phyloP scores from a whole-genome alignment of 2,797 vertebrate genomes.

The Syngnathus acus region DNA sequence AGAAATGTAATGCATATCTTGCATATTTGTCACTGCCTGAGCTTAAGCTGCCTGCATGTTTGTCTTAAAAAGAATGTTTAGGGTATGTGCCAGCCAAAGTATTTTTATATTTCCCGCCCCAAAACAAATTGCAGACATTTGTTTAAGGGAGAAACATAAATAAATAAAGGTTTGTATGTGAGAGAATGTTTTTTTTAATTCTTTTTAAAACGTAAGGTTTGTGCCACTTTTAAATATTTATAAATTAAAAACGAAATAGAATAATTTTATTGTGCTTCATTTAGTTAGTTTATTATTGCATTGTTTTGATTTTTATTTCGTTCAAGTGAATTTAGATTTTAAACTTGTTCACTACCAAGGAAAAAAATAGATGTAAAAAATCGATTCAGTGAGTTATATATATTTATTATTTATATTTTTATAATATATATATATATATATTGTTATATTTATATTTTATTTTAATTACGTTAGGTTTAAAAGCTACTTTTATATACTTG shows the following conservation, averaged over 20 bases:
- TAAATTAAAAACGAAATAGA: background rate
- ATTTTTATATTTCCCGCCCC: conserved; percentile 36
- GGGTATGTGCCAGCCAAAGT: conserved; percentile 23
- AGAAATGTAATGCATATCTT: background rate
- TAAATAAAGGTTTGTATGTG: conserved; percentile 34
- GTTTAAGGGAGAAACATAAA: conserved; percentile 13
- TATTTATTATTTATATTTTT: no score
- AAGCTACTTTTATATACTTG: no score
- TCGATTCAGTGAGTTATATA: no score
- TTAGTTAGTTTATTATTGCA: background rate
- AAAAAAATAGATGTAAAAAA: no score
- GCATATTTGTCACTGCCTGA: conserved; percentile 19
- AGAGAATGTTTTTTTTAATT: background rate
- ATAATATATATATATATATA: no score
- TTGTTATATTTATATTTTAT: no score
- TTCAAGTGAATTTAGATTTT: no score
- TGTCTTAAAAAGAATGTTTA: conserved; percentile 40
- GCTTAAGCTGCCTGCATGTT: conserved; percentile 28
- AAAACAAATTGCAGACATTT: conserved; percentile 1
- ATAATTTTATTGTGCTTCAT: background rate
- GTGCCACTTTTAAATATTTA: background rate
- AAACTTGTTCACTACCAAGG: no score
- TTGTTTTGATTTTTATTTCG: background rate
- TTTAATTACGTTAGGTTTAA: no score
- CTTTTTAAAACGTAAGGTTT: background rate